Base-by-base conservation (phyloP, 2,888 invertebrate genomes). In the Euphydryas editha region DNA sequence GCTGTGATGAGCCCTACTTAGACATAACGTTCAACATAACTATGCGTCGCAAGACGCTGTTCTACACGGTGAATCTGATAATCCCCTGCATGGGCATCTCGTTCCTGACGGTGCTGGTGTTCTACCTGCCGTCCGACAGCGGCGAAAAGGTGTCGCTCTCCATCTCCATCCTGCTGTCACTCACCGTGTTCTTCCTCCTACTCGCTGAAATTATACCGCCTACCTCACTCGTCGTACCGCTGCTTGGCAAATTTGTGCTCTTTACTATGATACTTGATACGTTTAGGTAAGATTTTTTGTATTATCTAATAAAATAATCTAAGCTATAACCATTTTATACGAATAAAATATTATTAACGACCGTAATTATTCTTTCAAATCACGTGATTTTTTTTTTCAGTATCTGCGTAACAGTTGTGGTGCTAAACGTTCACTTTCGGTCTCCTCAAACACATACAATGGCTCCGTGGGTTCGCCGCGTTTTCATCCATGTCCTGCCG, bases 71-170 rank as follows among this genome's bases (percentile, higher is more conserved):
- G 79, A 99, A 98, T 93, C 95, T 98, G 82, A 98, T 99, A 90
- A 98, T 98, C 85, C 98, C 98, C 72, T 99, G 98, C 88, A 98
- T 99, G 95, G 98, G 98, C 75, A 99, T 99, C 88, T 98, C 98
- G 77, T 98, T 98, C 91, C 96, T 99, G 84, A 99, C 99, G 77
- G 97, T 99, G 81, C 95, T 99, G 83, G 98, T 99, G 81, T 99
- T 99, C 94, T 99, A 99, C 92, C 94, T 99, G 87, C 99, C 99
- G 75, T 98, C 98, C 74, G 99, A 99, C 94, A 98, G 98, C 88
- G 99, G 99, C 81, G 99, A 99, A 94, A 99, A 99, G 94, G 99
- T 99, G 91, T 98, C 98, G 87, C 95, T 99, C 86, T 98, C 98
- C 82, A 98, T 98, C 92, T 98, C 97, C 83, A 98, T 98, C 92